Conservation (phyloP, 2,797 vertebrate genomes). For the Eulemur albifrons region DNA sequence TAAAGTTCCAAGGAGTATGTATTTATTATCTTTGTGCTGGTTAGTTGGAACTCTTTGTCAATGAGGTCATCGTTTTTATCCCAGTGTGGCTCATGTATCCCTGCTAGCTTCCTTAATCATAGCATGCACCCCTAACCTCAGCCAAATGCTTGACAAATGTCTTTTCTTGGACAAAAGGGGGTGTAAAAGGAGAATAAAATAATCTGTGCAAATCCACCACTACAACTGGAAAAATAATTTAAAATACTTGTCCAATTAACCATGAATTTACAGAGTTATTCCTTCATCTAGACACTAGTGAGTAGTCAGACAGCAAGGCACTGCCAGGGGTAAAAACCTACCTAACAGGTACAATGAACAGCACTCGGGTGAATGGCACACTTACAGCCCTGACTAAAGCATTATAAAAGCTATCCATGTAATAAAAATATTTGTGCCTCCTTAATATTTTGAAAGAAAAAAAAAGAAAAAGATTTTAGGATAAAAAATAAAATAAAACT, state of each 20-base stretch:
- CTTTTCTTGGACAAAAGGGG: background rate
- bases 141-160: slow-evolving; percentile 14
- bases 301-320: background rate
- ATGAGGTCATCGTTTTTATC: slow-evolving; percentile 56
- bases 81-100: slow-evolving; percentile 1
- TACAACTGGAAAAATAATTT: slow-evolving; percentile 22
- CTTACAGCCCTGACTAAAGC: no score
- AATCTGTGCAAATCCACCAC: background rate
- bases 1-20: slow-evolving; percentile 48
- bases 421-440: no score
- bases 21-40: background rate
- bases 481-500: no score
- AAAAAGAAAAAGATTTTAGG: no score
- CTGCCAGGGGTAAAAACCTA: background rate
- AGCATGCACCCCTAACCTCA: background rate
- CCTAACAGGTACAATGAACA: no score
- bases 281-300: background rate
- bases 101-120: slow-evolving; percentile 41
- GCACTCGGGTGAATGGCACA: no score
- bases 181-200: slow-evolving; percentile 30
- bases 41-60: slow-evolving; percentile 39
- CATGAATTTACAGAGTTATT: background rate
- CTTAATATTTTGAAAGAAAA: no score
- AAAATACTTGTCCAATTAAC: background rate
- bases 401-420: no score